Evolutionary conservation across 2,797 vertebrate species (phyloP).

Genomic region (Gallinago nigripennis): DNA sequence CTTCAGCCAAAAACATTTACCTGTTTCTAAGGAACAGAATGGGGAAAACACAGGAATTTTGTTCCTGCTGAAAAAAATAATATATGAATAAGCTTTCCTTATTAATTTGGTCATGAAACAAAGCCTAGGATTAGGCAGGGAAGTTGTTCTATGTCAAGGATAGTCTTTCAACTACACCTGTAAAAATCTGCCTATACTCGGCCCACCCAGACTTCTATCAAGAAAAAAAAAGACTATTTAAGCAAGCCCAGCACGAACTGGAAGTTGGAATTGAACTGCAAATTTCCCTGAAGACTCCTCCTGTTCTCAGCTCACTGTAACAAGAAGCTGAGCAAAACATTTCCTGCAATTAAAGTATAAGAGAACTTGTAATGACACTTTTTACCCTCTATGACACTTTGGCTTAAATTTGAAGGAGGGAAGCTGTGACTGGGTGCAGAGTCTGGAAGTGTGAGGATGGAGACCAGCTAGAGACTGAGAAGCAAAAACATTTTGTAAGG

Average conservation of each 20-base stretch:
- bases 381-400: neutral
- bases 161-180: constrained; percentile 28
- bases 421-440: neutral
- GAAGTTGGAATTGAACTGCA: neutral
- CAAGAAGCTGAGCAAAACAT: neutral
- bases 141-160: neutral
- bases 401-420: neutral
- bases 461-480: neutral
- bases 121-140: neutral
- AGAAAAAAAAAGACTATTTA: neutral
- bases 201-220: constrained; percentile 10
- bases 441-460: neutral
- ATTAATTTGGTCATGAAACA: neutral
- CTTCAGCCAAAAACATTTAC: constrained; percentile 22
- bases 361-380: constrained; percentile 9
- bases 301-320: neutral
- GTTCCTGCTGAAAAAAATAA: neutral
- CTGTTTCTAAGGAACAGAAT: constrained; percentile 36
- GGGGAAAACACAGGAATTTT: neutral
- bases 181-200: neutral
- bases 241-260: neutral
- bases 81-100: neutral
- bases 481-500: neutral
- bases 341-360: constrained; percentile 45
- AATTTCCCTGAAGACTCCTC: constrained; percentile 20